A percentile compares a stretch with the other conserved stretches of the same genome.
phyloP scores from a whole-genome alignment of 2,113 vertebrate species.

The Megaleporinus macrocephalus region DNA sequence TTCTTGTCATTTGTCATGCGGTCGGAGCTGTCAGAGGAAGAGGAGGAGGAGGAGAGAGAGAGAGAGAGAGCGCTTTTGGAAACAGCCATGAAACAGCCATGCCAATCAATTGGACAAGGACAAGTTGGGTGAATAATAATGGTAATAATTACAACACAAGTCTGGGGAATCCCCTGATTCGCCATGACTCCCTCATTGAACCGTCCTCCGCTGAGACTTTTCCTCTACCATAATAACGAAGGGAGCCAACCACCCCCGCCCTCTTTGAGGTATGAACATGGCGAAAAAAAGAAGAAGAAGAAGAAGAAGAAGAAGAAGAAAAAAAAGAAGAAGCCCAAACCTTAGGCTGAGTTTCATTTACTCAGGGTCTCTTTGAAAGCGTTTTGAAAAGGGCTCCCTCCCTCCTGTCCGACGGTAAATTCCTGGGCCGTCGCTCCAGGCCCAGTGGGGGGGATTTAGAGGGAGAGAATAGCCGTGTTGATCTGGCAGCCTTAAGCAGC shows the following conservation, averaged over 20 bases:
- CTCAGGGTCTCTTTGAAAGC: constrained; percentile 21
- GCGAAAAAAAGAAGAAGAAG: no score
- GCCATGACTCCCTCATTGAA: constrained; percentile 63
- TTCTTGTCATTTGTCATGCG: constrained; percentile 61
- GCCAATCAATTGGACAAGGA: constrained; percentile 72
- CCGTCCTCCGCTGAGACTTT: constrained; percentile 53
- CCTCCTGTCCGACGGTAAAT: constrained; percentile 42
- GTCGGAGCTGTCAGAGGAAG: constrained; percentile 37
- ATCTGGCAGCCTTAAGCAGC: constrained; percentile 76
- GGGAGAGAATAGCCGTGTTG: constrained; percentile 72
- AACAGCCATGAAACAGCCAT: constrained; percentile 68
- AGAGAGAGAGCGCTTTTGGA: constrained; percentile 43
- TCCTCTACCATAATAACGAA: constrained; percentile 58
- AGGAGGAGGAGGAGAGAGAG: not conserved
- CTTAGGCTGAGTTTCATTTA: constrained; percentile 44
- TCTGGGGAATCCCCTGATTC: constrained; percentile 65
- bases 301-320: no score
- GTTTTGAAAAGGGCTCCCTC: constrained; percentile 43
- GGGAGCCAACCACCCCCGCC: constrained; percentile 13
- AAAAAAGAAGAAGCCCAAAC: constrained; percentile 18
- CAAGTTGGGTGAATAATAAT: constrained; percentile 68
- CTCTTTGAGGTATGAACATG: constrained; percentile 37
- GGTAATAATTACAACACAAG: constrained; percentile 69
- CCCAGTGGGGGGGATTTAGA: constrained; percentile 69
- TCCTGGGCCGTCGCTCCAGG: constrained; percentile 43